Conservation (phyloP, 2,113 vertebrate species). For the Pygoscelis adeliae region DNA sequence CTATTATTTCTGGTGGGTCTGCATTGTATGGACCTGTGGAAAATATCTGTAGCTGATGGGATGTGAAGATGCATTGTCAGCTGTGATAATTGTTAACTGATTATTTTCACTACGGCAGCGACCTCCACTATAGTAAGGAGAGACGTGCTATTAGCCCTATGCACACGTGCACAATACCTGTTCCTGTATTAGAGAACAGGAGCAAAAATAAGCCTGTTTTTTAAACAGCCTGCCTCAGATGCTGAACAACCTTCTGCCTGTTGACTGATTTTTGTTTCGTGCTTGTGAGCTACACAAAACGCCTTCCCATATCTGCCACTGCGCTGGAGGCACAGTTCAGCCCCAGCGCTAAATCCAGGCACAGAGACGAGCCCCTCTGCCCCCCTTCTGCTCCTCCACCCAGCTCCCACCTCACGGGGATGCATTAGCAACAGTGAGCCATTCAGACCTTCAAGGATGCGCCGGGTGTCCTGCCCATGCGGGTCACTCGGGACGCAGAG, state of each 20-base stretch:
- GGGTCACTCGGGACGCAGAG: background rate
- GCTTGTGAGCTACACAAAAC: background rate
- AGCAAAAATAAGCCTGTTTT: background rate
- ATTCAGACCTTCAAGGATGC: background rate
- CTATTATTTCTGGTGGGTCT: background rate
- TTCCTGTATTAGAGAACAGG: background rate
- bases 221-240: background rate
- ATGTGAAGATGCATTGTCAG: background rate
- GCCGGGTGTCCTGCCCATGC: rapidly evolving
- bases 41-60: background rate
- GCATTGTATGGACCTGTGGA: background rate
- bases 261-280: background rate
- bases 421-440: rapidly evolving
- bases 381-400: background rate
- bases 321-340: rapidly evolving
- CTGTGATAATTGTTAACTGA: background rate
- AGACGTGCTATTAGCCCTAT: background rate
- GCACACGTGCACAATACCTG: rapidly evolving
- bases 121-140: background rate
- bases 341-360: background rate
- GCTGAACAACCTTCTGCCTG: background rate
- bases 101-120: background rate
- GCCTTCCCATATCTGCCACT: rapidly evolving
- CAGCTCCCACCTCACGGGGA: rapidly evolving
- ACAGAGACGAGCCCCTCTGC: background rate